phyloP scores from a whole-genome alignment of 37 sponge, comb jelly and placozoan genomes.

The Mnemiopsis leidyi region DNA sequence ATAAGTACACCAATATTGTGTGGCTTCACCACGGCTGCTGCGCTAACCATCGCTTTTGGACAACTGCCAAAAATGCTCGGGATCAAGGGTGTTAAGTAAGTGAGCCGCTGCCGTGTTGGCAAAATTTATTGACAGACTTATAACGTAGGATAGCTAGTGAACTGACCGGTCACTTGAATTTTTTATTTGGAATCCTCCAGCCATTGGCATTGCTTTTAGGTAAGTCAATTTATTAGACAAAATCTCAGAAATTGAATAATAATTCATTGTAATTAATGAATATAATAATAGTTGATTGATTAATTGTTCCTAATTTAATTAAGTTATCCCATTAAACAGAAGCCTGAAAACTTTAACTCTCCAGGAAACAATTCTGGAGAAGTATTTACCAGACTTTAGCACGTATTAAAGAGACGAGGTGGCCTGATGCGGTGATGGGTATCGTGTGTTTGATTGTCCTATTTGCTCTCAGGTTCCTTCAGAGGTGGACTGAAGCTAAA shows the following conservation, averaged over 20 bases:
- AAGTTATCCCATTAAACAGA: no score
- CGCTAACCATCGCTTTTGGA: conserved; percentile 19
- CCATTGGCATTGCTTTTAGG: no score
- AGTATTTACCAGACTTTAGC: conserved; percentile 12
- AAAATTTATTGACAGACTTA: no score
- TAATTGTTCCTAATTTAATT: no score
- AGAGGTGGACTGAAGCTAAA: conserved; percentile 39
- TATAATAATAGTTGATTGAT: no score
- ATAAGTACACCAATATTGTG: conserved; percentile 58
- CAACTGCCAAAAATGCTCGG: conserved; percentile 29
- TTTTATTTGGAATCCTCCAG: no score
- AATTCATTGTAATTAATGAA: no score
- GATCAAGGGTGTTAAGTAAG: conserved; percentile 51
- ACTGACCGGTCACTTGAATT: no score
- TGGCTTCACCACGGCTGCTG: conserved; percentile 59
- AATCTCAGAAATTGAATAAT: no score
- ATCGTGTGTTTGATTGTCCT: conserved; percentile 2
- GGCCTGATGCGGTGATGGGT: conserved; percentile 61
- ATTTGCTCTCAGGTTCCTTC: conserved; percentile 29
- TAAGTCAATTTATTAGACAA: no score
- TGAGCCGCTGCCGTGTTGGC: no score
- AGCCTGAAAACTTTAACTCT: background rate
- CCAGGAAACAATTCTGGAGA: conserved; percentile 54
- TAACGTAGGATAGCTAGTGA: no score
- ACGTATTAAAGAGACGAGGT: background rate